Conservation (phyloP, 1,140 invertebrate genomes). For the Caligus rogercresseyi region DNA sequence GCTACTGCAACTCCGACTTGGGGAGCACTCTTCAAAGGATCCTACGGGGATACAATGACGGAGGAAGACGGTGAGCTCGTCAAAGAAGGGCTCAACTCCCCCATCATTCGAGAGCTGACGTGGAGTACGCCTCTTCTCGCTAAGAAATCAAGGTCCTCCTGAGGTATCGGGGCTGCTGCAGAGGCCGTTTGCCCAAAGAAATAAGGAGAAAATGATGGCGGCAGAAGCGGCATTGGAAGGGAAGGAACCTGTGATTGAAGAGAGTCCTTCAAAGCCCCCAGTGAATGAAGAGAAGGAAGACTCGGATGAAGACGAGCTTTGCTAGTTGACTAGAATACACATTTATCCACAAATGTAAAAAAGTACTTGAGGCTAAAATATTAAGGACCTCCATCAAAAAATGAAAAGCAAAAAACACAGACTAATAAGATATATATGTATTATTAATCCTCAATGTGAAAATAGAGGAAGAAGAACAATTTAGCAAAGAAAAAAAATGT, state of each 20-base stretch:
- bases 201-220: background rate
- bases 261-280: background rate
- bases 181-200: background rate
- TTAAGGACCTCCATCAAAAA: too few relatives aligned
- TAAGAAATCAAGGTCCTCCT: background rate
- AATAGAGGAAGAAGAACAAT: too few relatives aligned
- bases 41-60: background rate
- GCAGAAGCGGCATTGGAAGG: background rate
- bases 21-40: background rate
- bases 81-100: slow-evolving; percentile 2
- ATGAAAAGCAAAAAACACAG: too few relatives aligned
- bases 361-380: too few relatives aligned
- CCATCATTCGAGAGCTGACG: slow-evolving; percentile 7
- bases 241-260: background rate
- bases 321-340: slow-evolving; percentile 2
- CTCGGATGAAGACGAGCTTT: slow-evolving; percentile 5
- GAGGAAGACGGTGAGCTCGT: slow-evolving; percentile 1
- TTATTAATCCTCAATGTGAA: too few relatives aligned
- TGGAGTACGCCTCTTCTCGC: background rate
- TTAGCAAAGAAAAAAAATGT: too few relatives aligned
- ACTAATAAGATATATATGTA: too few relatives aligned
- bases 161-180: slow-evolving; percentile 7
- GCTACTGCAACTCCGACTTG: slow-evolving; percentile 6
- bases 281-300: background rate
- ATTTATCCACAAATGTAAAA: too few relatives aligned